Percentiles rank a stretch among this genome's conserved stretches.
phyloP scores from a whole-genome alignment of 92 coral and sea anemone species.

The Heteractis magnifica region DNA sequence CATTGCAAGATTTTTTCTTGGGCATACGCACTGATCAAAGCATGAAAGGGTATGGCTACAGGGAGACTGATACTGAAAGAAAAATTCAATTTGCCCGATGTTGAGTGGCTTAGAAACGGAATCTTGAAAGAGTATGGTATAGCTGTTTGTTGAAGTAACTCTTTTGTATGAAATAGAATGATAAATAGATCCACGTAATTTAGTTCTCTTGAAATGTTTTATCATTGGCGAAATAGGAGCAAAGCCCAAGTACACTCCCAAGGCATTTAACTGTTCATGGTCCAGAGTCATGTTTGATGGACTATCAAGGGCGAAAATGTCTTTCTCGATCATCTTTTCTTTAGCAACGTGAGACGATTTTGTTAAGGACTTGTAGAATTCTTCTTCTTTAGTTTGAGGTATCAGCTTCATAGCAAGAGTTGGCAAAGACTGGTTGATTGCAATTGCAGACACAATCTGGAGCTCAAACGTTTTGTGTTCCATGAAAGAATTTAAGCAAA shows the following conservation, averaged over 20 bases:
- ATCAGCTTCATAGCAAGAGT: too few species aligned
- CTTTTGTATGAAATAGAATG: slow-evolving; percentile 20
- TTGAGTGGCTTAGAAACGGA: neutral
- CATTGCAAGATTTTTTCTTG: slow-evolving; percentile 13
- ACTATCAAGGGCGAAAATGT: slow-evolving; percentile 32
- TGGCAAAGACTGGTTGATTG: too few species aligned
- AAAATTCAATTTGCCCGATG: slow-evolving; percentile 44
- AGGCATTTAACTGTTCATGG: slow-evolving; percentile 5
- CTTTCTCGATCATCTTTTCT: slow-evolving; percentile 19
- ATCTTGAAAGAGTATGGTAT: slow-evolving; percentile 21
- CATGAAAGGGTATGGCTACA: slow-evolving; percentile 24
- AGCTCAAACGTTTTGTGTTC: slow-evolving; percentile 33
- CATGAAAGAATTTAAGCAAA: slow-evolving; percentile 49
- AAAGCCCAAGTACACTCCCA: slow-evolving; percentile 22
- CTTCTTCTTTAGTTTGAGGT: too few species aligned
- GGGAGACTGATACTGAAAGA: slow-evolving; percentile 25
- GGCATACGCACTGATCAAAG: slow-evolving; percentile 28
- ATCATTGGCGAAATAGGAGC: slow-evolving; percentile 2
- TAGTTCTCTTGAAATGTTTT: slow-evolving; percentile 12
- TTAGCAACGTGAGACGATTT: slow-evolving; percentile 3
- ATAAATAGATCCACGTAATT: slow-evolving; percentile 8
- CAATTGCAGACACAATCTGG: too few species aligned
- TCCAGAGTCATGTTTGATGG: slow-evolving; percentile 2
- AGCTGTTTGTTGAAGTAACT: slow-evolving; percentile 25
- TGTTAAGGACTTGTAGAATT: neutral